Percentiles rank a stretch among this genome's conserved stretches.
phyloP scores from a whole-genome alignment of 2,888 invertebrate species.

The Chrysomela aeneicollis region DNA sequence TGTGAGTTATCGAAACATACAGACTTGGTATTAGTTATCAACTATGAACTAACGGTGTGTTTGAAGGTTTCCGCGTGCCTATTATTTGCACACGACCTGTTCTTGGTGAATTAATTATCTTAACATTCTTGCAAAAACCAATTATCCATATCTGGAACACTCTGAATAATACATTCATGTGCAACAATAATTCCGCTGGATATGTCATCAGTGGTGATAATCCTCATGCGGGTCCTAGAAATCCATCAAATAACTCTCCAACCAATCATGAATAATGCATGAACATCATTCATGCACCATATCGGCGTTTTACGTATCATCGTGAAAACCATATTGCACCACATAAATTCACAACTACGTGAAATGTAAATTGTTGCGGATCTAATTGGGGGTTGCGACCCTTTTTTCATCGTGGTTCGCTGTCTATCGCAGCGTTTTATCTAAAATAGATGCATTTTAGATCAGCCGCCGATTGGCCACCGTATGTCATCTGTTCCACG shows the following conservation, averaged over 20 bases:
- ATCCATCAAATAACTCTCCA: constrained; percentile 30
- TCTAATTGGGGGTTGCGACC: constrained; percentile 41
- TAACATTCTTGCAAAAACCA: not conserved
- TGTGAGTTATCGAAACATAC: too few species aligned
- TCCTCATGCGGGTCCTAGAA: constrained; percentile 29
- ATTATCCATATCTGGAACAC: not conserved
- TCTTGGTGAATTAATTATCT: too few species aligned
- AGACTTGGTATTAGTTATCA: too few species aligned
- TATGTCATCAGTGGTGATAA: not conserved
- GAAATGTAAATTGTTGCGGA: constrained; percentile 45
- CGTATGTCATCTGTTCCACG: constrained; percentile 31
- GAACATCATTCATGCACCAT: not conserved
- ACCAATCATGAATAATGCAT: constrained; percentile 35
- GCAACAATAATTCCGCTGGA: not conserved
- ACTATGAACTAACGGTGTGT: too few species aligned
- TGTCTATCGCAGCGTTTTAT: constrained; percentile 53
- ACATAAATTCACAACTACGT: constrained; percentile 45
- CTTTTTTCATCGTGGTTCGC: constrained; percentile 42
- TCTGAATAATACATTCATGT: not conserved
- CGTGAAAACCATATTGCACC: constrained; percentile 49
- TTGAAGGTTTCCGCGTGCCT: too few species aligned
- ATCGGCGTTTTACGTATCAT: not conserved
- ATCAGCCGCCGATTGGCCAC: constrained; percentile 51
- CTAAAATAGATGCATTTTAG: constrained; percentile 60
- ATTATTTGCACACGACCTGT: too few species aligned